Percentiles rank a stretch among this genome's conserved stretches.
These are phyloP conservation scores for Mythimna ferrago DNA, from an alignment of 2,888 invertebrate species.

Conservation along the genomic window DNA sequence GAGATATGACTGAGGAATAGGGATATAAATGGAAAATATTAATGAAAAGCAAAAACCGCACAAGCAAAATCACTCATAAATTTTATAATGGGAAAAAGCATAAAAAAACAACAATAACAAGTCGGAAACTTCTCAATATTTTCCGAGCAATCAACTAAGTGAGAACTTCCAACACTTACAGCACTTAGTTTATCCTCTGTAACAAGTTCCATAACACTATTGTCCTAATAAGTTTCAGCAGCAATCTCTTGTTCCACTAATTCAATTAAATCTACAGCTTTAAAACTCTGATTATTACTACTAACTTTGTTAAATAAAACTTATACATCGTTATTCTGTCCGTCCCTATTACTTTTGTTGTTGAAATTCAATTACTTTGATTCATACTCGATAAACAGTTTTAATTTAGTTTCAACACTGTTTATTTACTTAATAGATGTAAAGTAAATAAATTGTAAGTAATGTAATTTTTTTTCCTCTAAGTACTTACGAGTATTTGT, in stretches of 20 bases:
- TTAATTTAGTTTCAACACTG: slow-evolving; percentile 19
- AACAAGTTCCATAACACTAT: slow-evolving; percentile 6
- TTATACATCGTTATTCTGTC: slow-evolving; percentile 16
- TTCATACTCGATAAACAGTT: slow-evolving; percentile 8
- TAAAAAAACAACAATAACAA: background rate
- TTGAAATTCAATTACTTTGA: slow-evolving; percentile 27
- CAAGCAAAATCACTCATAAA: background rate
- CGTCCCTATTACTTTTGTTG: slow-evolving; percentile 3
- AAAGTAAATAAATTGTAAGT: too few relatives aligned
- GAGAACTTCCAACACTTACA: slow-evolving; percentile 17
- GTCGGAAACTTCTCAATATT: slow-evolving; percentile 1
- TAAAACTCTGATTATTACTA: slow-evolving; percentile 29
- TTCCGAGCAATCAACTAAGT: slow-evolving; percentile 23
- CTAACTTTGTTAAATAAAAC: slow-evolving; percentile 14
- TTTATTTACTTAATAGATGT: background rate
- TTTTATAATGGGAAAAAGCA: background rate
- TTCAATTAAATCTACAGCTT: slow-evolving; percentile 35
- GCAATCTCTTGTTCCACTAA: slow-evolving; percentile 32
- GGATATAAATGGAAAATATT: background rate
- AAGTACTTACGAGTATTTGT: background rate
- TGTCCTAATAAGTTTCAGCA: slow-evolving; percentile 23
- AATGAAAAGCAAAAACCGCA: background rate
- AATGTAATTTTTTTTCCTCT: background rate
- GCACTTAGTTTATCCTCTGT: slow-evolving; percentile 10
- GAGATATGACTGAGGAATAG: background rate